Percentiles rank a stretch among this genome's conserved stretches.
phyloP scores from a whole-genome alignment of 2,888 invertebrate species.

The Dryobota labecula region DNA sequence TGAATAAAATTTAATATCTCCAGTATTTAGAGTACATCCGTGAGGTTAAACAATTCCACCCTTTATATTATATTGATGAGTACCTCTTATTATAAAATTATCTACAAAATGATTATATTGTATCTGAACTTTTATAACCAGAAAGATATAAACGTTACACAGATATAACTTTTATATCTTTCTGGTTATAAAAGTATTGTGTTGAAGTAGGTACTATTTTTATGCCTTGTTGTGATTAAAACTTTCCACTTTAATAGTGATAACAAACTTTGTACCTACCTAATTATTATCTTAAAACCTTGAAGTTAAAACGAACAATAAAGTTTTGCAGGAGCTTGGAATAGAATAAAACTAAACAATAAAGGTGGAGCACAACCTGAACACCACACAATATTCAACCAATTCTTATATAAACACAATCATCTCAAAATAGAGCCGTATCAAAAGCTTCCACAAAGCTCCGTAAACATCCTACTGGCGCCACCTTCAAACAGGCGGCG shows the following conservation, averaged over 20 bases:
- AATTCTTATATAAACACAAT: not conserved
- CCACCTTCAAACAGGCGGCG: slow-evolving; percentile 56
- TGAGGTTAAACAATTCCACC: no score
- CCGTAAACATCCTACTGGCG: slow-evolving; percentile 38
- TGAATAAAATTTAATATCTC: no score
- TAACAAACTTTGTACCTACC: not conserved
- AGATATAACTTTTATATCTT: slow-evolving; percentile 1
- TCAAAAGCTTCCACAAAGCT: slow-evolving; percentile 16
- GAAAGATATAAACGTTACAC: no score
- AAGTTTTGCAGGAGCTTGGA: not conserved
- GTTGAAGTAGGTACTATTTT: not conserved
- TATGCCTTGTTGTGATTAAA: not conserved
- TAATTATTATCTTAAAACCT: not conserved
- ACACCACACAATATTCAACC: not conserved
- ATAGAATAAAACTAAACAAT: not conserved
- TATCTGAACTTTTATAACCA: no score
- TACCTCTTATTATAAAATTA: slow-evolving; percentile 3
- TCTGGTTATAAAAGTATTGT: slow-evolving; percentile 14
- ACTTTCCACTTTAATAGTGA: not conserved
- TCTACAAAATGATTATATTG: not conserved
- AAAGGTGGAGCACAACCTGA: not conserved
- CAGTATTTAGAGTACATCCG: no score
- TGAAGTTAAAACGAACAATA: not conserved
- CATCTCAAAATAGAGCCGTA: slow-evolving; percentile 1
- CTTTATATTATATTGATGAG: not conserved